Conservation (phyloP, 2,113 vertebrate genomes). For the Solea solea region DNA sequence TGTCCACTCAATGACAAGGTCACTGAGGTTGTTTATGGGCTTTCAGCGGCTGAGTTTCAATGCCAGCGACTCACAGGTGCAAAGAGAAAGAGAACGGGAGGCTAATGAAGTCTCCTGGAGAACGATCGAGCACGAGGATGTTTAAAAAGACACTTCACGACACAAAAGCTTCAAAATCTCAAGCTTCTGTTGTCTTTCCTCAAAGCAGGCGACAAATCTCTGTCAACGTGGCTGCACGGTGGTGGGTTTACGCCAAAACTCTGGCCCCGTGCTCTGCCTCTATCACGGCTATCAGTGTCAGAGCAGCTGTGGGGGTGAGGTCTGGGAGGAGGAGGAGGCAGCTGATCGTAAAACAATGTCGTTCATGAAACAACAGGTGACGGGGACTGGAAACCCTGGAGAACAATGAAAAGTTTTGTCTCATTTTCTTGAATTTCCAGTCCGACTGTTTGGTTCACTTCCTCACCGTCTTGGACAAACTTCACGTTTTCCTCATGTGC, state of each 20-base stretch:
- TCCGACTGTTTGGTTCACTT: not conserved
- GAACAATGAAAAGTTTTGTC: not conserved
- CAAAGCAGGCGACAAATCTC: not conserved
- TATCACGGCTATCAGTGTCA: constrained; percentile 64
- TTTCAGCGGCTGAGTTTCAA: constrained; percentile 27
- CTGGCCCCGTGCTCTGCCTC: not conserved
- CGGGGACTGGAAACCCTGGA: not conserved
- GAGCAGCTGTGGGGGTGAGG: constrained; percentile 72
- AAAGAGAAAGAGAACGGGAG: constrained; percentile 17
- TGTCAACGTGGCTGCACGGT: too few relatives aligned
- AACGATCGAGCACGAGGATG: constrained; percentile 6
- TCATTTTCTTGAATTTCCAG: constrained; percentile 14
- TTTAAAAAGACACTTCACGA: constrained; percentile 23
- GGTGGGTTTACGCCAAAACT: not conserved
- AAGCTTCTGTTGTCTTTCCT: not conserved
- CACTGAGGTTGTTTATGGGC: constrained; percentile 56
- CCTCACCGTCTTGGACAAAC: constrained; percentile 88
- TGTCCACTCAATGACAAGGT: constrained; percentile 57
- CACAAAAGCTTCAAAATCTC: too few relatives aligned
- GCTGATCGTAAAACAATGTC: constrained; percentile 36
- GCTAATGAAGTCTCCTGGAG: constrained; percentile 9
- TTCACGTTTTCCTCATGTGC: constrained; percentile 92
- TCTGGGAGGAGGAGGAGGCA: constrained; percentile 1
- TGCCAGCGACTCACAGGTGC: constrained; percentile 15
- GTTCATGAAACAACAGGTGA: constrained; percentile 27